These are phyloP conservation scores for Xenops minutus DNA, from an alignment of 2,797 vertebrate genomes.

Conservation along the genomic window DNA sequence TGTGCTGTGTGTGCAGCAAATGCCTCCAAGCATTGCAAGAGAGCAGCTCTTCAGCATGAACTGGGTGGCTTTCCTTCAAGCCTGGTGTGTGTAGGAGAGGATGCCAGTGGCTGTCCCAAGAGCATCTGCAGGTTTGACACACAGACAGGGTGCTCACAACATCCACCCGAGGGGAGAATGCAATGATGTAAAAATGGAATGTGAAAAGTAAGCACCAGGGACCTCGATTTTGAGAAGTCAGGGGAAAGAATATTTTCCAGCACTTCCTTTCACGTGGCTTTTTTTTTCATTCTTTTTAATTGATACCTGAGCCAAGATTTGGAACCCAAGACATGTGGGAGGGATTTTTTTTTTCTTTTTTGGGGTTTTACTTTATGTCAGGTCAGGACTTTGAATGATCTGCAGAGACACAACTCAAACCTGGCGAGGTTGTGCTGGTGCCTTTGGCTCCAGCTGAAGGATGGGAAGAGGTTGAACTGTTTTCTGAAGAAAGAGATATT, in stretches of 20 bases:
- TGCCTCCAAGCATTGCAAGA: background rate
- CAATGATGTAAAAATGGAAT: background rate
- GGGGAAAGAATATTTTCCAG: background rate
- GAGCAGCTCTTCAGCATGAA: background rate
- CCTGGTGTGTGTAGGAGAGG: background rate
- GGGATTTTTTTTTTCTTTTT: background rate
- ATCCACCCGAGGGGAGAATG: background rate
- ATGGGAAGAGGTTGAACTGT: background rate
- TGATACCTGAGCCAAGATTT: background rate
- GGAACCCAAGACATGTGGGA: background rate
- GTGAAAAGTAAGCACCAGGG: background rate
- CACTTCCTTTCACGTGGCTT: background rate
- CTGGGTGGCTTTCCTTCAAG: background rate
- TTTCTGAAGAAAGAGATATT: background rate
- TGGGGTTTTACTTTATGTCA: background rate
- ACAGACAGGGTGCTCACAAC: background rate
- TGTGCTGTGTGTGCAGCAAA: background rate
- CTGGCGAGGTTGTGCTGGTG: accelerated
- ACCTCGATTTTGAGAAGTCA: background rate
- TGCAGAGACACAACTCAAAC: background rate
- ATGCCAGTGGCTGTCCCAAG: background rate
- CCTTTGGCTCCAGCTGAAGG: background rate
- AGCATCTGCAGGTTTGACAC: background rate
- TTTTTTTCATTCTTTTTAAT: background rate
- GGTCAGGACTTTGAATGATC: background rate